phyloP scores from a whole-genome alignment of 2,113 vertebrate species.

The Ibidorhyncha struthersii region DNA sequence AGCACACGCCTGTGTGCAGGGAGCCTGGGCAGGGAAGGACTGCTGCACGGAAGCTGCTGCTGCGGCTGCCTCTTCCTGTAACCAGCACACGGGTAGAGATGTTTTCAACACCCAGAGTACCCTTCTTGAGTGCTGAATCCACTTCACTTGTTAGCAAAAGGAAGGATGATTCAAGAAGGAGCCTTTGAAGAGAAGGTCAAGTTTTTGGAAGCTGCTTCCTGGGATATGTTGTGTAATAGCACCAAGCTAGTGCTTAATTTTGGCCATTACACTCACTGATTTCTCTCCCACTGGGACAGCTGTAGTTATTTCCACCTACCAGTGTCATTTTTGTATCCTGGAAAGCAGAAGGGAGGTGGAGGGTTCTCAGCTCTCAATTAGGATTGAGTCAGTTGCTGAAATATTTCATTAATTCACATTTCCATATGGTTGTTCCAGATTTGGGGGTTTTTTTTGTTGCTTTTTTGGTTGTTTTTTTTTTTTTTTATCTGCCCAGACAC shows the following conservation, averaged over 20 bases:
- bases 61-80: background rate
- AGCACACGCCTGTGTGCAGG: accelerated
- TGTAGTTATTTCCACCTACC: conserved; percentile 70
- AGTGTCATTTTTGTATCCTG: conserved; percentile 68
- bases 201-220: conserved; percentile 62
- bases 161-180: conserved; percentile 53
- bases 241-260: conserved; percentile 45
- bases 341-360: conserved; percentile 73
- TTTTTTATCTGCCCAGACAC: conserved; percentile 56
- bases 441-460: background rate
- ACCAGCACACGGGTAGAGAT: background rate
- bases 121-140: conserved; percentile 33
- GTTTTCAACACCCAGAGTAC: background rate
- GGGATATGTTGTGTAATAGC: conserved; percentile 47
- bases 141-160: conserved; percentile 25
- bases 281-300: conserved; percentile 52
- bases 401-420: conserved; percentile 71
- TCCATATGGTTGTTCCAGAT: conserved; percentile 63
- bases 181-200: conserved; percentile 68
- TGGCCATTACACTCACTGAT: background rate
- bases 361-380: conserved; percentile 60
- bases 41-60: background rate
- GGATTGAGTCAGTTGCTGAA: conserved; percentile 60
- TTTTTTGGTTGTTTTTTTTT: background rate
- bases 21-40: background rate